phyloP scores from a whole-genome alignment of 2,797 vertebrate genomes.

The Schizopygopsis malacanthus region DNA sequence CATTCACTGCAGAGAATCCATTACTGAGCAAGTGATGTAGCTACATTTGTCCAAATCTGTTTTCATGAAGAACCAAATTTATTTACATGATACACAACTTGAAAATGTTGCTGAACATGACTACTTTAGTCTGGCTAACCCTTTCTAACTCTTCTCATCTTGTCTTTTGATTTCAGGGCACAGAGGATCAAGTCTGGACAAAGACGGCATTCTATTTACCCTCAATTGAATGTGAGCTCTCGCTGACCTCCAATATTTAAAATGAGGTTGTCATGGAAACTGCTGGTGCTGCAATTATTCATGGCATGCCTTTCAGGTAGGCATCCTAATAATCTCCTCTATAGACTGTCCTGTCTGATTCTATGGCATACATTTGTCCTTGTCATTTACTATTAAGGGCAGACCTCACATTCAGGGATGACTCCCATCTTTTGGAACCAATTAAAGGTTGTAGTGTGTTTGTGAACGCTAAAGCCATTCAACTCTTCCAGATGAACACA shows the following conservation, averaged over 20 bases:
- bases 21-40: not conserved
- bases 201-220: slow-evolving; percentile 70
- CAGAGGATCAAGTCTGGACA: slow-evolving; percentile 75
- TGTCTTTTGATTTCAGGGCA: slow-evolving; percentile 77
- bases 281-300: slow-evolving; percentile 88
- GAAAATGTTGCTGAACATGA: slow-evolving; percentile 18
- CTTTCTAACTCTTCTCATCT: slow-evolving; percentile 54
- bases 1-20: not conserved
- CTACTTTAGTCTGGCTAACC: slow-evolving; percentile 21
- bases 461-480: slow-evolving; percentile 1
- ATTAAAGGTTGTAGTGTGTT: slow-evolving; percentile 15
- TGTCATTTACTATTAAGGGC: slow-evolving; percentile 52
- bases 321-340: slow-evolving; percentile 65
- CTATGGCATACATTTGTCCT: slow-evolving; percentile 49
- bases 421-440: slow-evolving; percentile 13
- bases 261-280: slow-evolving; percentile 97
- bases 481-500: not conserved
- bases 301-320: slow-evolving; percentile 91
- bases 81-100: not conserved
- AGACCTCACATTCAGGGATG: slow-evolving; percentile 35
- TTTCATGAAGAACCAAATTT: not conserved
- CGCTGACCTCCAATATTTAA: slow-evolving; percentile 83
- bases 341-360: slow-evolving; percentile 50
- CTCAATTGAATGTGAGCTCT: slow-evolving; percentile 76
- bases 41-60: not conserved